These are phyloP conservation scores for Aricia agestis DNA, from an alignment of 1,140 invertebrate species.

Conservation along the genomic window DNA sequence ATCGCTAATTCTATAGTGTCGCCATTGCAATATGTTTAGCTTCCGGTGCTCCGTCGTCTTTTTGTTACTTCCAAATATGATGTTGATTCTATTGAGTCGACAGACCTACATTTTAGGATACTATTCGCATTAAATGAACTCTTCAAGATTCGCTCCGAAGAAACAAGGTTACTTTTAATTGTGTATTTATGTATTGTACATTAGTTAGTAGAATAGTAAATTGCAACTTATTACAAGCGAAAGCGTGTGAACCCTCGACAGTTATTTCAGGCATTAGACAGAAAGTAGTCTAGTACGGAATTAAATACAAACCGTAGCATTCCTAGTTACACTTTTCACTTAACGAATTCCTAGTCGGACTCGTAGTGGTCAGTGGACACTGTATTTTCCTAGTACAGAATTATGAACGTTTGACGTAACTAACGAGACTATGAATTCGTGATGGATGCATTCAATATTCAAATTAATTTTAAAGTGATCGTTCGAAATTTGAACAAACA, in stretches of 20 bases:
- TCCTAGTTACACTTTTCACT: constrained; percentile 18
- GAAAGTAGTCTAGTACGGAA: constrained; percentile 27
- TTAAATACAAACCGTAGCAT: constrained; percentile 18
- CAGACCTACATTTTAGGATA: not conserved
- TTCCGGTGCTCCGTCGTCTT: constrained; percentile 40
- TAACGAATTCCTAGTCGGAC: not conserved
- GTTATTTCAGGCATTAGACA: constrained; percentile 26
- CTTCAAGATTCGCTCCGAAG: constrained; percentile 21
- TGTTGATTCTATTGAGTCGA: too few relatives aligned
- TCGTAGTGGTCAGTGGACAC: not conserved
- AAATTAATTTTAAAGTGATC: constrained; percentile 6
- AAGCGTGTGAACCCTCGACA: constrained; percentile 29
- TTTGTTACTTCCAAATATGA: not conserved
- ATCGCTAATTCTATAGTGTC: constrained; percentile 44
- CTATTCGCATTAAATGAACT: not conserved
- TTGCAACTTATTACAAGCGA: constrained; percentile 18
- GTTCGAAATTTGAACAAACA: constrained; percentile 15
- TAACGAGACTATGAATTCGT: constrained; percentile 16
- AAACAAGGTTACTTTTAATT: constrained; percentile 14
- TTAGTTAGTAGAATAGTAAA: not conserved
- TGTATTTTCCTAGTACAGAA: not conserved
- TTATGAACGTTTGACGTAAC: constrained; percentile 17
- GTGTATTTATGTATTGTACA: not conserved
- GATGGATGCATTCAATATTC: not conserved
- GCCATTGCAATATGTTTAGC: constrained; percentile 40